Evolutionary conservation across 2,797 vertebrate genomes (phyloP), one percentile per base, ranked within the genome.

Genomic region (Florisuga fusca): DNA sequence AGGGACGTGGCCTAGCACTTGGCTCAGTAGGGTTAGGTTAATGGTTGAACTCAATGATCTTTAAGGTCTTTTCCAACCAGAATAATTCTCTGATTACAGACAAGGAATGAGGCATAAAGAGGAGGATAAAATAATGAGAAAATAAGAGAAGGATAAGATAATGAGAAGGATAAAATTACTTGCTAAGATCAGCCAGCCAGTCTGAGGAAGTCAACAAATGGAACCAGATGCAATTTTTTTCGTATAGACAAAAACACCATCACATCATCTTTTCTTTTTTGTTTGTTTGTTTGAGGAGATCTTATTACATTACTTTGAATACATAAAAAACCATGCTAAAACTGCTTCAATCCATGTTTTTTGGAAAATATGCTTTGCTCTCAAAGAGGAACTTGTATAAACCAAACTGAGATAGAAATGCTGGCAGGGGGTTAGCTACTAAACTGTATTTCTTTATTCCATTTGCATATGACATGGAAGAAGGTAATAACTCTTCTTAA

Each of bases 401-500:
- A 81, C 55, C 31, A 87, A 82, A 90, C 54, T 48, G 43, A 90
- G 84, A 62, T 34, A 90, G 66, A 43, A 79, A 12, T n/a, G 27
- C 48, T 79, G 34, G 26, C n/a, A 88, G 43, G n/a, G 89, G 33
- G 18, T 62, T 26, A 87, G 67, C 27, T 72, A 66, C 51, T 33
- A 36, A 84, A 73, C 55, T 59, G 25, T 63, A 87, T 89, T 90
- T 94, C 77, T 69, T 93, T 53, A 41, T 89, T 63, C 63, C 33
- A 82, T 87, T 84, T 94, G 84, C 71, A 48, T 71, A n/a, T 31
- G n/a, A 18, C 71, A 73, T 1, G 2, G 71, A 25, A 92, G 27
- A 9, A 84, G 86, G 71, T 57, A 85, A 79, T 87, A 62, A 76
- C 73, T 95, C n/a, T 69, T 63, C 79, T 66, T 63, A 87, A 89